Evolutionary conservation across 1,140 invertebrate genomes (phyloP).

Genomic region (Akabosia matsudoensis): DNA sequence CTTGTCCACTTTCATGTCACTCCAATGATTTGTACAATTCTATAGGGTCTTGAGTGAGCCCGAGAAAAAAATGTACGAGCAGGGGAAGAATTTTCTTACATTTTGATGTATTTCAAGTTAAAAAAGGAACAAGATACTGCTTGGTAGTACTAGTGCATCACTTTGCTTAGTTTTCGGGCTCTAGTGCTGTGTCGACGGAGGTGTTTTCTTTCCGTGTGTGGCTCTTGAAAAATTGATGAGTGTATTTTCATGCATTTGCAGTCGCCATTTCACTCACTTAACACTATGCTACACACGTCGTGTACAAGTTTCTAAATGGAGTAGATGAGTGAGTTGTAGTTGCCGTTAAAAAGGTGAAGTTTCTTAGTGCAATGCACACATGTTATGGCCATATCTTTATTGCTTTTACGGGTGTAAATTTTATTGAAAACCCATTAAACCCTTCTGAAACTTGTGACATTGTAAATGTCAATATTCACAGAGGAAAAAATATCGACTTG

Average conservation of each 20-base stretch:
- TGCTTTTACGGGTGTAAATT: background rate
- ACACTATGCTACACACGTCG: background rate
- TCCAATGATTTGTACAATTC: background rate
- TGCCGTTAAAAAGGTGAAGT: background rate
- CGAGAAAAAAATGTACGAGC: too few relatives aligned
- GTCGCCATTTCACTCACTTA: background rate
- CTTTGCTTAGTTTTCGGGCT: background rate
- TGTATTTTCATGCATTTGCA: conserved; percentile 18
- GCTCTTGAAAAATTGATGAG: conserved; percentile 18
- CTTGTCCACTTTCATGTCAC: background rate
- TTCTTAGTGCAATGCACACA: background rate
- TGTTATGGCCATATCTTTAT: background rate
- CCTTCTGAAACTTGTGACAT: conserved; percentile 19
- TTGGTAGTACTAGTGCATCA: too few relatives aligned
- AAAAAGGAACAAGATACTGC: background rate
- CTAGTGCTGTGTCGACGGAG: background rate
- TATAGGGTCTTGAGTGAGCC: background rate
- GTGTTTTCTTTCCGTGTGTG: too few relatives aligned
- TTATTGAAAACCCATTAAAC: conserved; percentile 15
- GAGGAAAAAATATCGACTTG: background rate
- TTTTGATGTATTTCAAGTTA: background rate
- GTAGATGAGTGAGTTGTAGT: conserved; percentile 4
- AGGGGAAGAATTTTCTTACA: too few relatives aligned
- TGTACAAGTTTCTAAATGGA: background rate
- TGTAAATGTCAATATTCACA: conserved; percentile 4